Evolutionary conservation across 2,888 invertebrate genomes (phyloP).

Genomic region (Drosophila mimetica): DNA sequence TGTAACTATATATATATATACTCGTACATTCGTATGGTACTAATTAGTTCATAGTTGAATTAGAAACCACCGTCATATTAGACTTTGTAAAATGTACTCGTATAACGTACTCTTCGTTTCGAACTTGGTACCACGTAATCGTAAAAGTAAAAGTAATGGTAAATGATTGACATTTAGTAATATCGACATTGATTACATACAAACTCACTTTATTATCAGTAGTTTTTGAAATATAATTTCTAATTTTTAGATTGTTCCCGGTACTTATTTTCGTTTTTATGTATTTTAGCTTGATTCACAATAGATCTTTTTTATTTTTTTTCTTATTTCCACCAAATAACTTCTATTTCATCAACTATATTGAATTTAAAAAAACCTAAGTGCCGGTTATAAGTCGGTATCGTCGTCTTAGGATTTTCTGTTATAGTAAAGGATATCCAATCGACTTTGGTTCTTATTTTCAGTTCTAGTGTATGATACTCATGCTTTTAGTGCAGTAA

Average conservation of each 20-base stretch:
- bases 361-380: too few relatives aligned
- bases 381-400: too few relatives aligned
- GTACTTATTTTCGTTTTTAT: background rate
- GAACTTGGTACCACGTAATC: slow-evolving; percentile 34
- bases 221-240: background rate
- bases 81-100: slow-evolving; percentile 71
- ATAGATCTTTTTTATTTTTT: background rate
- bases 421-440: background rate
- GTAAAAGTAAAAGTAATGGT: slow-evolving; percentile 37
- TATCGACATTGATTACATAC: background rate
- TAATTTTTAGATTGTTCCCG: background rate
- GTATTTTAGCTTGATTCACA: background rate
- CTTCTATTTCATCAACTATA: too few relatives aligned
- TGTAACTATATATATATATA: slow-evolving; percentile 36
- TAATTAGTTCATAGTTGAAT: slow-evolving; percentile 71
- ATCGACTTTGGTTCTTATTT: background rate
- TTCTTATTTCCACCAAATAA: too few relatives aligned
- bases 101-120: slow-evolving; percentile 60
- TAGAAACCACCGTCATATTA: slow-evolving; percentile 80
- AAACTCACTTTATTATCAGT: slow-evolving; percentile 3
- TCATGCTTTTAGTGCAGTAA: slow-evolving; percentile 24
- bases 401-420: too few relatives aligned
- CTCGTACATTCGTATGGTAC: slow-evolving; percentile 43
- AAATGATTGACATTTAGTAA: slow-evolving; percentile 47
- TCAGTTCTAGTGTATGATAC: slow-evolving; percentile 21